phyloP scores from a whole-genome alignment of 1,140 invertebrate genomes.

The Lepidostoma basale region DNA sequence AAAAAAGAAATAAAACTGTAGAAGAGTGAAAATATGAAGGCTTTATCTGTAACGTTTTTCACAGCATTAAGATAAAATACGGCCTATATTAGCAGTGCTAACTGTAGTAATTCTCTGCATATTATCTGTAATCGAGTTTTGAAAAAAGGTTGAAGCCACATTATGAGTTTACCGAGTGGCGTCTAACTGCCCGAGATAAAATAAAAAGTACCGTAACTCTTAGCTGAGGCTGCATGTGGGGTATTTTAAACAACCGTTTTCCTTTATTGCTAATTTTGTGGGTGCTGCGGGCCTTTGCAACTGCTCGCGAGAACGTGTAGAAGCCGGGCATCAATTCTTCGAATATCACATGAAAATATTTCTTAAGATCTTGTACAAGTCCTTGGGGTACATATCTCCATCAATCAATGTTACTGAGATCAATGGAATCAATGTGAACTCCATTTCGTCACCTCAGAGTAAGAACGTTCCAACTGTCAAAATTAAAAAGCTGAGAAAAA shows the following conservation, averaged over 20 bases:
- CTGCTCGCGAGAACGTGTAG: neutral
- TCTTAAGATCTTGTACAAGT: too few species aligned
- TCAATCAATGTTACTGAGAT: too few species aligned
- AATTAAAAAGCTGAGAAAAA: too few species aligned
- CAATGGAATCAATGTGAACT: too few species aligned
- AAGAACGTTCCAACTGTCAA: too few species aligned
- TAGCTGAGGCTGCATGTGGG: slow-evolving; percentile 43
- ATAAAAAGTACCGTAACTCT: slow-evolving; percentile 45
- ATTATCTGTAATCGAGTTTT: slow-evolving; percentile 44
- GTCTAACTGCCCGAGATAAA: slow-evolving; percentile 45
- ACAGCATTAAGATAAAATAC: slow-evolving; percentile 44
- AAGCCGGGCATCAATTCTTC: too few species aligned
- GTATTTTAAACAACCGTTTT: slow-evolving; percentile 47
- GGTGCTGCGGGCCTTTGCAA: slow-evolving; percentile 39
- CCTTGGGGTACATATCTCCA: too few species aligned
- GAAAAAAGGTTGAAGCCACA: slow-evolving; percentile 34
- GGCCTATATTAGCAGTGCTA: slow-evolving; percentile 35
- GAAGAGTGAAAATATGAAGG: too few species aligned
- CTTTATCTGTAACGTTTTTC: slow-evolving; percentile 14
- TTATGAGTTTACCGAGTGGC: slow-evolving; percentile 41
- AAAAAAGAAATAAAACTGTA: too few species aligned
- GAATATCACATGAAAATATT: too few species aligned
- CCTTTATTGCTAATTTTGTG: slow-evolving; percentile 47
- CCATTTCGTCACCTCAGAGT: too few species aligned
- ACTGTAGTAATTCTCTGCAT: slow-evolving; percentile 30